Base-by-base conservation (phyloP, 2,797 vertebrate species). In the Esox lucius region DNA sequence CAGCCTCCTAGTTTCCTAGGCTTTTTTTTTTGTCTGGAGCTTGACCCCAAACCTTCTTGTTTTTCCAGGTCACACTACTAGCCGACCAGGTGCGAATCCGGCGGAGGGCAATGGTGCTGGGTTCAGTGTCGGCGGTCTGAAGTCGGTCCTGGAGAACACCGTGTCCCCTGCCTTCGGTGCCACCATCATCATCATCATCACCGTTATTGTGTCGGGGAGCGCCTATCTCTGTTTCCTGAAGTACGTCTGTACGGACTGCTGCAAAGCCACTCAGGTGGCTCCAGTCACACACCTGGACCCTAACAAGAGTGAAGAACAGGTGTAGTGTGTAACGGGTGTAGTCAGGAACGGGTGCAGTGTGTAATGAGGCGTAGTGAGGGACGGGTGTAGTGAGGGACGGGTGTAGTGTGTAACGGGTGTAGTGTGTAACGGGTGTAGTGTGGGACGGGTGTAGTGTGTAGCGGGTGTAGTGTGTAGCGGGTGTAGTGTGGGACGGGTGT, bases 181-280 rank as follows among this genome's bases (percentile, higher is more conserved):
- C 59, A 90, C 90, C 7, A 75, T 91, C 35, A 88, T 94, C 74
- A 89, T 93, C 75, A 87, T 91, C 0, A 3, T 93, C 81, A 94
- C 89, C 0, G 28, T 86, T n/a, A 79, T 92, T 3, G 68, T 91
- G 56, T 92, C 83, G 0, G 89, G 85, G 28, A 92, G 91, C 0
- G 75, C 91, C 13, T 93, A 93, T 85, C 77, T 94, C 71, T 94
- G 91, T 73, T 95, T 94, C 82, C 89, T 94, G 75, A 94, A 92
- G 77, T 94, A 90, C 67, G 26, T 94, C 65, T 94, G 93, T 53
- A 74, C 87, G 0, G 89, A 92, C 39, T 94, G 91, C 84, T 95
- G 94, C 75, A 88, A 87, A 78, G 86, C 89, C 5, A 35, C 84
- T 11, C 93, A 90, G 15, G 91, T 91, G 56, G 88, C 68, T 3